Conservation (phyloP, 2,797 vertebrate species). For the Chelmon rostratus region DNA sequence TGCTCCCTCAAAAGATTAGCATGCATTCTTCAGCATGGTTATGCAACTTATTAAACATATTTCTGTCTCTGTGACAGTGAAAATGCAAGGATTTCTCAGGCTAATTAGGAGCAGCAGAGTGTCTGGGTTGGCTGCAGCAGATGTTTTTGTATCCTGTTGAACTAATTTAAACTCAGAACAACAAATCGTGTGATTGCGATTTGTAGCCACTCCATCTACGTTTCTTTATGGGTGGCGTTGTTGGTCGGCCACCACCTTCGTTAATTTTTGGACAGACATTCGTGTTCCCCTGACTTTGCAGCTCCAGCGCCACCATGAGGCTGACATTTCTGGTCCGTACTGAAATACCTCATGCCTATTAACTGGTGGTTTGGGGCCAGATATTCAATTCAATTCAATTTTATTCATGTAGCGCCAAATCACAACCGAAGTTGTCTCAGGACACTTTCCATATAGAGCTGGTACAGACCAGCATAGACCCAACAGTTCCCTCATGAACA, state of each 20-base stretch:
- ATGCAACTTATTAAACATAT: constrained; percentile 32
- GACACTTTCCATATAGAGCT: too few relatives aligned
- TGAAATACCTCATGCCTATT: not conserved
- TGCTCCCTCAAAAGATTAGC: constrained; percentile 26
- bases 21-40: constrained; percentile 36
- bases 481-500: too few relatives aligned
- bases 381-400: too few relatives aligned
- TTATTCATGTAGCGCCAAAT: too few relatives aligned
- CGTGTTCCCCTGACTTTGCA: not conserved
- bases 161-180: constrained; percentile 4
- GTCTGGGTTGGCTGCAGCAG: not conserved
- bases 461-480: too few relatives aligned
- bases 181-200: constrained; percentile 5
- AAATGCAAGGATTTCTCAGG: constrained; percentile 27
- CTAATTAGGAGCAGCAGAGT: constrained; percentile 34
- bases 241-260: not conserved
- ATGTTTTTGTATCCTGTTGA: constrained; percentile 16
- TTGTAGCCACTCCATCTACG: not conserved
- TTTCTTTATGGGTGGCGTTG: not conserved
- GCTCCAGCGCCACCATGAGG: not conserved
- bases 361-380: not conserved
- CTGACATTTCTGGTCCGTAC: not conserved
- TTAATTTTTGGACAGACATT: not conserved
- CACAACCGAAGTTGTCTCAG: too few relatives aligned
- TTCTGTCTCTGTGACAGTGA: constrained; percentile 26